phyloP scores from a whole-genome alignment of 2,888 invertebrate genomes.

The Cheilosia urbana region DNA sequence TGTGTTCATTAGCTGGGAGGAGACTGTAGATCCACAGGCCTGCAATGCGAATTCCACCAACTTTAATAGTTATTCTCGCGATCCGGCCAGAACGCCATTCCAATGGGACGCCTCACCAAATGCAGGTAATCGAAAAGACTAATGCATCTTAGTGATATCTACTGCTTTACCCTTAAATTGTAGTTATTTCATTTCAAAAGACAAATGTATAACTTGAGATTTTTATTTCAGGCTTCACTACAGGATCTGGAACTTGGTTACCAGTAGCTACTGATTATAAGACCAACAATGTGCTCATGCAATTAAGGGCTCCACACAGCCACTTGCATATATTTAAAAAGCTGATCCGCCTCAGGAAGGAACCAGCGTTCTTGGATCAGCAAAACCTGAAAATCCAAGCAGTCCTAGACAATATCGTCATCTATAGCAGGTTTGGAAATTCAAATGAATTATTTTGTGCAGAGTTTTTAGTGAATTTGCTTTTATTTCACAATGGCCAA shows the following conservation, averaged over 20 bases:
- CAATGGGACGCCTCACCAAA: conserved; percentile 86
- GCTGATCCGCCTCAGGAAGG: conserved; percentile 85
- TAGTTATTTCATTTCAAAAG: background rate
- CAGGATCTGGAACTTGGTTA: conserved; percentile 86
- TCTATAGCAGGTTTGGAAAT: conserved; percentile 80
- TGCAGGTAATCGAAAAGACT: conserved; percentile 78
- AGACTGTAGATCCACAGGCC: conserved; percentile 85
- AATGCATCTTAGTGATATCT: background rate
- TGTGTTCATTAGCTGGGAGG: conserved; percentile 83
- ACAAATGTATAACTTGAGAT: background rate
- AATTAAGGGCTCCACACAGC: conserved; percentile 85
- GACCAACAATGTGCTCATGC: conserved; percentile 86
- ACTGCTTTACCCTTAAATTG: too few species aligned
- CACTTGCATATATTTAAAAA: conserved; percentile 88
- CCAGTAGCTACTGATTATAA: conserved; percentile 87
- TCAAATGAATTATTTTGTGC: background rate
- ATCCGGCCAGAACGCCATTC: conserved; percentile 87
- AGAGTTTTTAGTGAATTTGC: background rate
- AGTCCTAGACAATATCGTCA: conserved; percentile 79
- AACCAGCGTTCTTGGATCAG: conserved; percentile 81
- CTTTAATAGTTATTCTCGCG: conserved; percentile 84
- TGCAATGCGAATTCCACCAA: conserved; percentile 84
- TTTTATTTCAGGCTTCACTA: conserved; percentile 79
- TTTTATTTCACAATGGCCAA: background rate
- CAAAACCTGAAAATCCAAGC: conserved; percentile 79